These are phyloP conservation scores for Pherbina coryleti DNA, from an alignment of 2,888 invertebrate species.

Conservation along the genomic window DNA sequence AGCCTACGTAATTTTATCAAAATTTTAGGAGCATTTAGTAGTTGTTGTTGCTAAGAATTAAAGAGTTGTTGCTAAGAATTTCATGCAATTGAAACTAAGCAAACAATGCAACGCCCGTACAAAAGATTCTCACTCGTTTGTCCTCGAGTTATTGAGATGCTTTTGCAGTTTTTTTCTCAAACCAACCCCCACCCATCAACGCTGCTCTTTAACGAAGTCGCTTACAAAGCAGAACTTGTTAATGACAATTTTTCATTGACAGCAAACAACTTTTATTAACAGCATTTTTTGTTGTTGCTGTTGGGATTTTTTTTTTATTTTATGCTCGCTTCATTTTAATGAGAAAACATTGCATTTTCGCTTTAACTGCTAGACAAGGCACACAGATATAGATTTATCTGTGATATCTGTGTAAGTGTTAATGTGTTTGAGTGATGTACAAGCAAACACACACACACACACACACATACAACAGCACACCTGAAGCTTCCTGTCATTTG, in stretches of 20 bases:
- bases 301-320: not conserved
- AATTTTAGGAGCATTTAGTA: too few species aligned
- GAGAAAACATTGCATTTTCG: not conserved
- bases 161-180: too few species aligned
- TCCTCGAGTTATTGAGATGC: too few species aligned
- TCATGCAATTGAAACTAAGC: too few species aligned
- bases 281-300: not conserved
- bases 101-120: too few species aligned
- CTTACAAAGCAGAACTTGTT: not conserved
- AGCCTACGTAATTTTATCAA: too few species aligned
- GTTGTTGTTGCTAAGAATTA: too few species aligned
- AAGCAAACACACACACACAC: not conserved
- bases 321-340: not conserved
- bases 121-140: too few species aligned
- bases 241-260: slow-evolving; percentile 11
- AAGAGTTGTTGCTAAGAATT: too few species aligned
- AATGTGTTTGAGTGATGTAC: not conserved
- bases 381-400: too few species aligned
- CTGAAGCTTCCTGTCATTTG: slow-evolving; percentile 5
- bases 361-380: not conserved
- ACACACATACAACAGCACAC: not conserved
- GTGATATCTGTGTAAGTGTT: not conserved
- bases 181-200: too few species aligned
- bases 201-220: too few species aligned
- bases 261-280: not conserved